These are phyloP conservation scores for Apamea crenata DNA, from an alignment of 2,888 invertebrate species.

Conservation along the genomic window DNA sequence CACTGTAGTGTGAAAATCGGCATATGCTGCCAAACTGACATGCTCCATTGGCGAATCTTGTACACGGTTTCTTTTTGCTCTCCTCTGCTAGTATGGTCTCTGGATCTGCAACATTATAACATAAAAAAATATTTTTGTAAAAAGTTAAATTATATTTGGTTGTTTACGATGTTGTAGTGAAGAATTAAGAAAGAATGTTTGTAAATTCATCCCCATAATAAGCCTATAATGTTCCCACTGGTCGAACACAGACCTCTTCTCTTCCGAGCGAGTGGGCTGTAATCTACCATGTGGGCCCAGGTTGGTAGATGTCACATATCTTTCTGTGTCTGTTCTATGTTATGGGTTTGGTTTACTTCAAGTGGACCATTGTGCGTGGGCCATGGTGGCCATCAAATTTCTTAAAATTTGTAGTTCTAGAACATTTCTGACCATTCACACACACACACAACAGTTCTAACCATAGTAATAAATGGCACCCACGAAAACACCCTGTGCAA, in stretches of 20 bases:
- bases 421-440: too few species aligned
- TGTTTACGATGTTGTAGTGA: neutral
- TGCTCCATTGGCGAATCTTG: constrained; percentile 89
- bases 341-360: too few species aligned
- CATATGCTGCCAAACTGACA: constrained; percentile 93
- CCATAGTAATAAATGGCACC: too few species aligned
- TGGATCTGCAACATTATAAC: constrained; percentile 87
- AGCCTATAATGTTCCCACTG: too few species aligned
- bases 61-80: constrained; percentile 91
- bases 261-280: neutral
- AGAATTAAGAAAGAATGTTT: neutral
- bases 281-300: neutral
- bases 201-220: neutral
- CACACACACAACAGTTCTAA: too few species aligned
- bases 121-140: neutral
- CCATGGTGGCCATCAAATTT: too few species aligned
- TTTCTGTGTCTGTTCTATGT: too few species aligned
- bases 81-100: constrained; percentile 92
- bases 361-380: too few species aligned
- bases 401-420: too few species aligned
- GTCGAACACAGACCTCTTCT: neutral
- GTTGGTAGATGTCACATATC: neutral
- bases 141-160: neutral
- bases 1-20: constrained; percentile 92
- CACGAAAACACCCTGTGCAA: too few species aligned